Percentiles rank a stretch among this genome's conserved stretches.
These are phyloP conservation scores for Poecilia wingei DNA, from an alignment of 2,797 vertebrate genomes.

Conservation along the genomic window DNA sequence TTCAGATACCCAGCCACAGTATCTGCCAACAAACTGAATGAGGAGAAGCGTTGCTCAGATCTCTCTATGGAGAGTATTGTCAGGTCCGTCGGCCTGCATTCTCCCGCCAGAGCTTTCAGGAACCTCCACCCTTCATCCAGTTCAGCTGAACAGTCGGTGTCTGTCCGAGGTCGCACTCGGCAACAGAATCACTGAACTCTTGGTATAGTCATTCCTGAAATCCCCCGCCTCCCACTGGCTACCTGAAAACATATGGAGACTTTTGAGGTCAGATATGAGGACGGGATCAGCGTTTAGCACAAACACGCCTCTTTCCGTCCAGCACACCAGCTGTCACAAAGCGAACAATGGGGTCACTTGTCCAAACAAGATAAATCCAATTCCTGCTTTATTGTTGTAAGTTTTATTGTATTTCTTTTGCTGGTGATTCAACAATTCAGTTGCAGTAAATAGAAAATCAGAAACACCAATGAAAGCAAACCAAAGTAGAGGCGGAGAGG, in stretches of 20 bases:
- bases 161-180: conserved; percentile 51
- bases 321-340: conserved; percentile 68
- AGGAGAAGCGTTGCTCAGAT: conserved; percentile 36
- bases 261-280: conserved; percentile 59
- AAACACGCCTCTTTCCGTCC: conserved; percentile 57
- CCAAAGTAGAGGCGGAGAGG: no score
- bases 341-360: conserved; percentile 69
- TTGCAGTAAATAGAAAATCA: no score
- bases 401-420: no score
- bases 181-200: conserved; percentile 59
- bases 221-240: conserved; percentile 39
- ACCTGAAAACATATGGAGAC: conserved; percentile 40
- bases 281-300: conserved; percentile 64
- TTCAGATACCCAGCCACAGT: conserved; percentile 45
- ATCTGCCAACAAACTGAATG: conserved; percentile 46
- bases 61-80: conserved; percentile 62
- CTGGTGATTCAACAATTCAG: no score
- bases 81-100: conserved; percentile 47
- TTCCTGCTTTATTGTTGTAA: not conserved
- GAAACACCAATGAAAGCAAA: no score
- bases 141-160: conserved; percentile 52
- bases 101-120: conserved; percentile 49
- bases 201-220: conserved; percentile 5
- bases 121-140: conserved; percentile 53
- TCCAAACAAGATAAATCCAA: conserved; percentile 59